A percentile compares a stretch with the other conserved stretches of the same genome.
Evolutionary conservation across 2,113 vertebrate genomes (phyloP).

Genomic region (Thymallus thymallus): DNA sequence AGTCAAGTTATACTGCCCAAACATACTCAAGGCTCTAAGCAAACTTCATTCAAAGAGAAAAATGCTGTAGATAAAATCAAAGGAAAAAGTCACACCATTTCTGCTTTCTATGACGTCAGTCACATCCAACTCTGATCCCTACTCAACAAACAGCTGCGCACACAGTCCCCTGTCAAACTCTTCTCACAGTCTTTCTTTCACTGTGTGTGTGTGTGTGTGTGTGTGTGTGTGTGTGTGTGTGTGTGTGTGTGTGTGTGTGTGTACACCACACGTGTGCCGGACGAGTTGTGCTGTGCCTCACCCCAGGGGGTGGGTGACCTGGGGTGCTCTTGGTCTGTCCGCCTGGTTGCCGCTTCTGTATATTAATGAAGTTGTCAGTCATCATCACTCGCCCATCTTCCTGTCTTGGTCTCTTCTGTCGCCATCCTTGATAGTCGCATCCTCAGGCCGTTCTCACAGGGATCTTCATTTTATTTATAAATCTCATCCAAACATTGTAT

Average conservation of each 20-base stretch:
- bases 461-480: background rate
- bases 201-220: constrained; percentile 24
- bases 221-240: constrained; percentile 22
- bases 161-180: constrained; percentile 57
- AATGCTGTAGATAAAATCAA: constrained; percentile 33
- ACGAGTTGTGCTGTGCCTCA: constrained; percentile 18
- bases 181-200: constrained; percentile 60
- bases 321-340: constrained; percentile 8
- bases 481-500: background rate
- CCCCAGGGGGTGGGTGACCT: constrained; percentile 6
- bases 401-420: constrained; percentile 20
- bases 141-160: constrained; percentile 67
- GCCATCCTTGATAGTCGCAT: constrained; percentile 5
- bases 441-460: constrained; percentile 26
- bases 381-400: constrained; percentile 37
- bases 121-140: constrained; percentile 61
- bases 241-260: constrained; percentile 27
- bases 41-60: constrained; percentile 44
- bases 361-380: constrained; percentile 36
- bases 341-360: constrained; percentile 39
- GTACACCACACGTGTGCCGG: constrained; percentile 12
- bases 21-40: constrained; percentile 19
- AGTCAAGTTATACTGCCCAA: background rate
- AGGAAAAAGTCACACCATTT: constrained; percentile 47
- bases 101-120: constrained; percentile 59